Evolutionary conservation across 2,113 vertebrate species (phyloP).

Genomic region (Peucedramus taeniatus): DNA sequence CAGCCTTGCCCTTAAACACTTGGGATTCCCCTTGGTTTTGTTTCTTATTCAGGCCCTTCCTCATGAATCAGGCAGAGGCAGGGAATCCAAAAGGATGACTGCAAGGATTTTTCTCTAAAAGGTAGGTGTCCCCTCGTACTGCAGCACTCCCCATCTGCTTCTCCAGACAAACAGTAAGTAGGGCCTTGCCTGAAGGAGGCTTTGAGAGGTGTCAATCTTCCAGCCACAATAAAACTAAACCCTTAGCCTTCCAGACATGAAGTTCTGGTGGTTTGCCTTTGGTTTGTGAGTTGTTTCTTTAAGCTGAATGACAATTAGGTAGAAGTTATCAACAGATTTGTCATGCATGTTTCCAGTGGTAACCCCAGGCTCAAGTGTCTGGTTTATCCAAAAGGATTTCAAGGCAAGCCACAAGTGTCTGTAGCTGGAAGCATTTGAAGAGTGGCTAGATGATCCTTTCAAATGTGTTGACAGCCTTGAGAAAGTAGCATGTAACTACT

Average conservation of each 20-base stretch:
- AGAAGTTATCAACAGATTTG: not conserved
- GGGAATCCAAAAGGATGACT: not conserved
- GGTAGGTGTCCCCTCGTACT: accelerated
- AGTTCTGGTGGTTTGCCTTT: not conserved
- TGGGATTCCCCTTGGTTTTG: accelerated
- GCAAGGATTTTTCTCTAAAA: not conserved
- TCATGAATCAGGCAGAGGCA: not conserved
- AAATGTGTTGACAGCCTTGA: not conserved
- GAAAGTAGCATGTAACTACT: not conserved
- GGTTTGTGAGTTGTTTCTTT: not conserved
- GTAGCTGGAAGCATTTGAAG: not conserved
- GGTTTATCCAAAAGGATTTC: not conserved
- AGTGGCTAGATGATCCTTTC: not conserved
- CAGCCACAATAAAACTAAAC: not conserved
- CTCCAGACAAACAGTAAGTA: not conserved
- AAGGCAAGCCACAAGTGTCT: not conserved
- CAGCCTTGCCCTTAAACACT: not conserved
- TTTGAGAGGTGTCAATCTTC: not conserved
- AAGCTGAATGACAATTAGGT: not conserved
- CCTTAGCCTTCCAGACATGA: not conserved
- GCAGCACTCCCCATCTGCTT: not conserved
- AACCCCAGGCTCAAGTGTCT: not conserved
- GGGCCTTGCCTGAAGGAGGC: not conserved
- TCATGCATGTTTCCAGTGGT: not conserved
- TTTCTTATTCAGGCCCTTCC: not conserved